Evolutionary conservation across 1,140 invertebrate species (phyloP).

Genomic region (Drosophila nannoptera): DNA sequence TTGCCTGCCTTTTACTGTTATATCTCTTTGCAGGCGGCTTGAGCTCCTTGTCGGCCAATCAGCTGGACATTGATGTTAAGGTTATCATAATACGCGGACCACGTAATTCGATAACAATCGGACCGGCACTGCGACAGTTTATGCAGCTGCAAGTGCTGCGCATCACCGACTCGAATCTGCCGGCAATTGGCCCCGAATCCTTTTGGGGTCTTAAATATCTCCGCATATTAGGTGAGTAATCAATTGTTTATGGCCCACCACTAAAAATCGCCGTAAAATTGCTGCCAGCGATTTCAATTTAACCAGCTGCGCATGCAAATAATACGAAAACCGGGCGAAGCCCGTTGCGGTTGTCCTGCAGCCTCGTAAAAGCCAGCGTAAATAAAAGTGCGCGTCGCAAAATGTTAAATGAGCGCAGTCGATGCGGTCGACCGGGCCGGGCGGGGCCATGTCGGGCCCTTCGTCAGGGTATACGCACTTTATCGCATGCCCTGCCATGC

Average conservation of each 20-base stretch:
- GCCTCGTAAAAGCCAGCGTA: constrained; percentile 61
- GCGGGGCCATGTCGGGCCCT: constrained; percentile 28
- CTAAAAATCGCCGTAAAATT: constrained; percentile 31
- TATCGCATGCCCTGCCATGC: not conserved
- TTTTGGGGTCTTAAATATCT: constrained; percentile 87
- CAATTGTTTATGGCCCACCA: constrained; percentile 50
- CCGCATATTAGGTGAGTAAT: constrained; percentile 81
- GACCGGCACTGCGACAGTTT: constrained; percentile 85
- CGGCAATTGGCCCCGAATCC: constrained; percentile 87
- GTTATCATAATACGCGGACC: constrained; percentile 86
- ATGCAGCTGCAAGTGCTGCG: constrained; percentile 85
- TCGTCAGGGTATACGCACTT: constrained; percentile 12
- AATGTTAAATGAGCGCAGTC: constrained; percentile 61
- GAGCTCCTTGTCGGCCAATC: constrained; percentile 80
- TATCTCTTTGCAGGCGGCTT: constrained; percentile 82
- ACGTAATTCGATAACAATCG: constrained; percentile 86
- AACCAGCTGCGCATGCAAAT: constrained; percentile 64
- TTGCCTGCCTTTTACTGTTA: not conserved
- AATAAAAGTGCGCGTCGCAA: constrained; percentile 63
- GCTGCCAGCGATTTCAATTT: constrained; percentile 54
- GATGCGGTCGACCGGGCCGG: constrained; percentile 37
- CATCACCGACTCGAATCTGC: constrained; percentile 87
- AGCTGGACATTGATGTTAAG: constrained; percentile 83
- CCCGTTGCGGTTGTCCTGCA: constrained; percentile 53
- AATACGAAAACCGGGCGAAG: constrained; percentile 33